These are phyloP conservation scores for Eolophus roseicapilla DNA, from an alignment of 2,113 vertebrate species.

Conservation along the genomic window DNA sequence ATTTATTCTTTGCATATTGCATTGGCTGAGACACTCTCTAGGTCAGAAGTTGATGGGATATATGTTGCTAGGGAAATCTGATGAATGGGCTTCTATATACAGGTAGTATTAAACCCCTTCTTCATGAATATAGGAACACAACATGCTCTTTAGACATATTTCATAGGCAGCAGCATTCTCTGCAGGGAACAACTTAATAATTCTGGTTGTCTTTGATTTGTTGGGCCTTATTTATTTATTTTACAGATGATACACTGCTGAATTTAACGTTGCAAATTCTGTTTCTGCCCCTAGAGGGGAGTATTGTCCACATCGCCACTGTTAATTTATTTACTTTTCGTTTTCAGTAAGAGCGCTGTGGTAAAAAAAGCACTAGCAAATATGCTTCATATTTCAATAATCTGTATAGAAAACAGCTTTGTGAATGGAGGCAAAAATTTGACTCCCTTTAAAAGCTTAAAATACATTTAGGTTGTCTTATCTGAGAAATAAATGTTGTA, in stretches of 20 bases:
- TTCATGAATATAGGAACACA: neutral
- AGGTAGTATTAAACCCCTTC: neutral
- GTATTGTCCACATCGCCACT: neutral
- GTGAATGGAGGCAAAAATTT: neutral
- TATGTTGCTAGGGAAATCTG: neutral
- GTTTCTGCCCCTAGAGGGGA: conserved; percentile 48
- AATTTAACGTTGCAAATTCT: neutral
- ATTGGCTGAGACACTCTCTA: neutral
- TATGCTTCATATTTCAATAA: neutral
- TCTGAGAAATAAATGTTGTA: neutral
- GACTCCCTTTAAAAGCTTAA: neutral
- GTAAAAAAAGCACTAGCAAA: neutral
- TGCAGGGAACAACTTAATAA: neutral
- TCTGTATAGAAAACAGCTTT: neutral
- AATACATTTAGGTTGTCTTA: neutral
- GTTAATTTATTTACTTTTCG: neutral
- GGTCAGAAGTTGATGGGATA: neutral
- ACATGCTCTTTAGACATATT: neutral
- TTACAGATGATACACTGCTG: neutral
- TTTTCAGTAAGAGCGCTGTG: neutral
- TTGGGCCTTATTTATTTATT: neutral
- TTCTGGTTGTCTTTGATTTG: neutral
- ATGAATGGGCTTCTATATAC: neutral
- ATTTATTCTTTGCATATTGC: neutral
- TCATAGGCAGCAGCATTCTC: neutral